Percentiles rank a stretch among this genome's conserved stretches.
phyloP scores from a whole-genome alignment of 2,113 vertebrate genomes.

The Sciurus niger region DNA sequence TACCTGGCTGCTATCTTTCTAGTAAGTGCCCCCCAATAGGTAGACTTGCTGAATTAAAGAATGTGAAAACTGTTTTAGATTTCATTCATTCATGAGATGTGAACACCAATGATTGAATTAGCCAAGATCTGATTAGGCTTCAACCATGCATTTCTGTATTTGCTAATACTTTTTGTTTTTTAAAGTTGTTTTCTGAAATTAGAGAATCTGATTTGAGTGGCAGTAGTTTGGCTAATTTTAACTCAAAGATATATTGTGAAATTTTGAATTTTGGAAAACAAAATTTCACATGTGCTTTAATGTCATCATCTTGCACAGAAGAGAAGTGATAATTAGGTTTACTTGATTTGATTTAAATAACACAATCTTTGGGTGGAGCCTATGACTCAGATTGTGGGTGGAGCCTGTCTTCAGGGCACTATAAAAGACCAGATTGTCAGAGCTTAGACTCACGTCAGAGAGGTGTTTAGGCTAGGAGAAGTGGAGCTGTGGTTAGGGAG shows the following conservation, averaged over 20 bases:
- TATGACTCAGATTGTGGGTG: background rate
- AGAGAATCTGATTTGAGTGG: background rate
- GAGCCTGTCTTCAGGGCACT: background rate
- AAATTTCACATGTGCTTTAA: background rate
- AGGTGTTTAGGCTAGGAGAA: background rate
- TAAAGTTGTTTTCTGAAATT: background rate
- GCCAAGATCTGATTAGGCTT: background rate
- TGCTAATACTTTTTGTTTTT: background rate
- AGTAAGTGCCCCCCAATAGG: background rate
- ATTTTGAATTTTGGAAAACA: background rate
- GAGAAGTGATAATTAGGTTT: background rate
- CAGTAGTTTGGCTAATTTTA: background rate
- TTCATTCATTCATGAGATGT: background rate
- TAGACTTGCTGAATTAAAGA: background rate
- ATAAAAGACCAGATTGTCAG: background rate
- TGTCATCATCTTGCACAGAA: rapidly evolving
- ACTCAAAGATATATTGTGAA: background rate
- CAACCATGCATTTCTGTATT: background rate
- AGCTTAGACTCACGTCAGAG: background rate
- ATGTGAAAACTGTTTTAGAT: background rate
- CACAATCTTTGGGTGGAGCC: background rate
- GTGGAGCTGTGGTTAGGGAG: rapidly evolving
- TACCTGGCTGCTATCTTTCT: background rate
- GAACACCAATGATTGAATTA: background rate
- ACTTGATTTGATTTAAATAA: background rate